Percentiles rank a stretch among this genome's conserved stretches.
These are phyloP conservation scores for Drosophila orena DNA, from an alignment of 1,140 invertebrate species.

Conservation along the genomic window DNA sequence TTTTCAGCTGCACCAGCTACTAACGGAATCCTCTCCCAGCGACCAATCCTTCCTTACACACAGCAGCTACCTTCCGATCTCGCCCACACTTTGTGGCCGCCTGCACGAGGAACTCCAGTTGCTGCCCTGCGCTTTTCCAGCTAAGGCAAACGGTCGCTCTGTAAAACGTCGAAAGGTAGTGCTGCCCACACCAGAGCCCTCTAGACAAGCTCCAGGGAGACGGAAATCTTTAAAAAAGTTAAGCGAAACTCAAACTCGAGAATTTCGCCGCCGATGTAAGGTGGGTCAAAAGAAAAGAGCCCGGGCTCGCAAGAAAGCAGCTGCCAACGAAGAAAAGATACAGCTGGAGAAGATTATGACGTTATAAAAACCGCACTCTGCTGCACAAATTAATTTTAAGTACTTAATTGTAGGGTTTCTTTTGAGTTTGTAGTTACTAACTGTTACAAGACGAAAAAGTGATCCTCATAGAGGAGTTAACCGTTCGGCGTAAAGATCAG, in stretches of 20 bases:
- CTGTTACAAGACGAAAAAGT: background rate
- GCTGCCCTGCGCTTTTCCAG: constrained; percentile 62
- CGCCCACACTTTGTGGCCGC: constrained; percentile 48
- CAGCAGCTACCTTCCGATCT: constrained; percentile 58
- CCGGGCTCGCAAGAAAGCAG: constrained; percentile 9
- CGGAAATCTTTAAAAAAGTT: background rate
- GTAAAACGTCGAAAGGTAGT: background rate
- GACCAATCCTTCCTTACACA: constrained; percentile 58
- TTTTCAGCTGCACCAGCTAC: constrained; percentile 46
- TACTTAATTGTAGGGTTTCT: background rate
- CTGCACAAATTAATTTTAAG: background rate
- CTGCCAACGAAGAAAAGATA: background rate
- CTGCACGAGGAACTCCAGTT: constrained; percentile 56
- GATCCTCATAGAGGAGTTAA: background rate
- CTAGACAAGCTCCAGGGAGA: background rate
- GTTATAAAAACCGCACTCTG: constrained; percentile 19
- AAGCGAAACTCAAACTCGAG: background rate
- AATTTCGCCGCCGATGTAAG: background rate
- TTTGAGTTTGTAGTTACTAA: background rate
- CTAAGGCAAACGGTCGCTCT: constrained; percentile 4
- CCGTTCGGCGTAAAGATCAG: background rate
- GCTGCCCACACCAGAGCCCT: background rate
- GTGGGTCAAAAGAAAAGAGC: background rate
- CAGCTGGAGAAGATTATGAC: constrained; percentile 56
- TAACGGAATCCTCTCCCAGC: constrained; percentile 27